Percentiles rank a stretch among this genome's conserved stretches.
Evolutionary conservation across 2,797 vertebrate genomes (phyloP).

Genomic region (Polyboroides typus): DNA sequence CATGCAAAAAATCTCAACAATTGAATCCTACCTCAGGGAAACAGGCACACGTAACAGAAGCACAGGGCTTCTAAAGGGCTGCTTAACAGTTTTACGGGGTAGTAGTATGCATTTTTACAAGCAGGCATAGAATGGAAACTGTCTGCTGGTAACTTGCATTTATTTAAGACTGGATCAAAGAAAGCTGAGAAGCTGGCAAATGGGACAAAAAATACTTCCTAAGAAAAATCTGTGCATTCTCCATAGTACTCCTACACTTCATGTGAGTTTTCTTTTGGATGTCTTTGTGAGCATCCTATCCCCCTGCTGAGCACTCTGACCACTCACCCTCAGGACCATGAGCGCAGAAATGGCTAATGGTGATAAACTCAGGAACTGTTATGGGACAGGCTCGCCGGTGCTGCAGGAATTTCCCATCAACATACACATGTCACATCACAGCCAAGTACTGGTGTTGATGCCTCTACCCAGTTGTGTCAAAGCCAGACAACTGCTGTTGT

Average conservation of each 20-base stretch:
- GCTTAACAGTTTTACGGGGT: neutral
- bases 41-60: neutral
- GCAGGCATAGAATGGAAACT: neutral
- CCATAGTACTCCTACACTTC: neutral
- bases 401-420: neutral
- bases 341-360: neutral
- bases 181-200: neutral
- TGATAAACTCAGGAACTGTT: neutral
- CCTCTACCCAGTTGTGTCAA: neutral
- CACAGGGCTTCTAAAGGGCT: neutral
- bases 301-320: neutral
- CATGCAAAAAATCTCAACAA: neutral
- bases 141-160: neutral
- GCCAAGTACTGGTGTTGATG: neutral
- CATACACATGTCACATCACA: neutral
- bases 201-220: neutral
- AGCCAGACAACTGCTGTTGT: neutral
- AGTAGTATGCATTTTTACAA: neutral
- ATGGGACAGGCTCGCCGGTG: neutral
- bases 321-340: neutral
- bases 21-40: neutral
- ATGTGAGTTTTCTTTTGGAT: neutral
- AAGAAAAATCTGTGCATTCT: neutral
- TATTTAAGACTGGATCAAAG: neutral
- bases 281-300: neutral